A percentile compares a stretch with the other conserved stretches of the same genome.
Evolutionary conservation across 2,797 vertebrate species (phyloP).

Genomic region (Melanogrammus aeglefinus): DNA sequence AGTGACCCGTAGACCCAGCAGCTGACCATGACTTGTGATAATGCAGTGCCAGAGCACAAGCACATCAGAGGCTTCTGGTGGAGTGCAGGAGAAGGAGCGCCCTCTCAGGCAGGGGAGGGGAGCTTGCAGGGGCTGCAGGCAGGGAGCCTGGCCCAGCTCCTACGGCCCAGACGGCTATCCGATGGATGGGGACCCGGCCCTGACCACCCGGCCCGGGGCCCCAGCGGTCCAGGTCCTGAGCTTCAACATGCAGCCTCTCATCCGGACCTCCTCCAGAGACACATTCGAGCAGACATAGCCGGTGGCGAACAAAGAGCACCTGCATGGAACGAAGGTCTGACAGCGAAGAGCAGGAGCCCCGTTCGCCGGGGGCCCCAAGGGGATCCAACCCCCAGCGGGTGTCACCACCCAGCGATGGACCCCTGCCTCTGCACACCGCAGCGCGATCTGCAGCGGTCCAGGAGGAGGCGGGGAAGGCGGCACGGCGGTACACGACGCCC

Average conservation of each 20-base stretch:
- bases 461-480: background rate
- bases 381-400: too few relatives aligned
- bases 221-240: background rate
- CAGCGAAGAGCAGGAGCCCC: constrained; percentile 5
- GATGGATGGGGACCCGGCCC: constrained; percentile 4
- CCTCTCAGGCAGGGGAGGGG: constrained; percentile 59
- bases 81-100: constrained; percentile 73
- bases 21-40: constrained; percentile 76
- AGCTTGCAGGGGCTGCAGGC: constrained; percentile 61
- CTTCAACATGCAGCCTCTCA: background rate
- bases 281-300: background rate
- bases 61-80: constrained; percentile 71
- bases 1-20: constrained; percentile 76
- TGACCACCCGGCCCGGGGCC: background rate
- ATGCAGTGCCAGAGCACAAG: constrained; percentile 76
- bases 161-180: constrained; percentile 28
- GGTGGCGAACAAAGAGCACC: background rate
- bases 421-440: background rate
- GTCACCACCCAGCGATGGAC: background rate
- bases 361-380: background rate
- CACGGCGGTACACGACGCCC: background rate
- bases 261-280: background rate
- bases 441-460: background rate
- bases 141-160: constrained; percentile 49
- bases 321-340: background rate